Evolutionary conservation across 2,797 vertebrate genomes (phyloP).

Genomic region (Synaphobranchus kaupii): DNA sequence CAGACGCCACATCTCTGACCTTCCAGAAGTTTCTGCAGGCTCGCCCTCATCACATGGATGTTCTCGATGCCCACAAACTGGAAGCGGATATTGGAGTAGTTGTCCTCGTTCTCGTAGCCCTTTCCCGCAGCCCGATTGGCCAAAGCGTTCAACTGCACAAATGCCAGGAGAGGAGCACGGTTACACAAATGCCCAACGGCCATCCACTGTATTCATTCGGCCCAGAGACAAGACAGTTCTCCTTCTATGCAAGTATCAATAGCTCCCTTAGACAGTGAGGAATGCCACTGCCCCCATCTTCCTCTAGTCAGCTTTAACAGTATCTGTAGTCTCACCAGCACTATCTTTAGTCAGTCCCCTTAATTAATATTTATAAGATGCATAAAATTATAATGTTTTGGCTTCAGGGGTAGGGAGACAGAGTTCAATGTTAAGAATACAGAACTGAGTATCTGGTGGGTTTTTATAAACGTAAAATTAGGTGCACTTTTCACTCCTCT

Average conservation of each 20-base stretch:
- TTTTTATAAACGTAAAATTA: not conserved
- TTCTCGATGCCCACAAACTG: constrained; percentile 99
- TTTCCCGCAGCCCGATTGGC: constrained; percentile 98
- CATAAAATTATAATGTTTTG: not conserved
- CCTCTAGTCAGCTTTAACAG: not conserved
- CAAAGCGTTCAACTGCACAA: constrained; percentile 86
- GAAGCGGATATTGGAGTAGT: constrained; percentile 98
- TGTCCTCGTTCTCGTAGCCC: constrained; percentile 98
- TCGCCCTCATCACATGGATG: constrained; percentile 96
- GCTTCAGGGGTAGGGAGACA: not conserved
- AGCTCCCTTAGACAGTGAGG: not conserved
- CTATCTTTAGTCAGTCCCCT: not conserved
- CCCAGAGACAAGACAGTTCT: not conserved
- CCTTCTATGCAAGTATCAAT: not conserved
- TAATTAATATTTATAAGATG: not conserved
- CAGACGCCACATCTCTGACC: constrained; percentile 63
- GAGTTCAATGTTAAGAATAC: not conserved
- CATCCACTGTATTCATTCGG: not conserved
- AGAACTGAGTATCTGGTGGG: not conserved
- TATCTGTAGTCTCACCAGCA: not conserved
- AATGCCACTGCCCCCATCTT: not conserved
- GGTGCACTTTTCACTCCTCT: not conserved
- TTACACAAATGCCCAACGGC: not conserved
- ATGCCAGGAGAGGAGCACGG: not conserved
- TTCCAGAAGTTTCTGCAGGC: constrained; percentile 94